A percentile compares a stretch with the other conserved stretches of the same genome.
phyloP scores from a whole-genome alignment of 2,113 vertebrate species.

The Excalfactoria chinensis region DNA sequence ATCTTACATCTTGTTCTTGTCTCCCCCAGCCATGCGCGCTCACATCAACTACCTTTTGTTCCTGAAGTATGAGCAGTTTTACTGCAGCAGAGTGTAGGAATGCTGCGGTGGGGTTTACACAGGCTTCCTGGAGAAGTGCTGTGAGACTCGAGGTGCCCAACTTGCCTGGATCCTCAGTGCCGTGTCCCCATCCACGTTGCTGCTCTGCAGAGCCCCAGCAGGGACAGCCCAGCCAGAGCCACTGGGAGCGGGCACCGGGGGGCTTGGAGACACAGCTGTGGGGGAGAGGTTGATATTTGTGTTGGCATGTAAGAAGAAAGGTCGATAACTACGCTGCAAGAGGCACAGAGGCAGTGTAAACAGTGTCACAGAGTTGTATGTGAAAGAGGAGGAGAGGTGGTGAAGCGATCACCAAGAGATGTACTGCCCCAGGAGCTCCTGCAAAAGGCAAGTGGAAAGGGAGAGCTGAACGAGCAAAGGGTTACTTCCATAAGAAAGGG shows the following conservation, averaged over 20 bases:
- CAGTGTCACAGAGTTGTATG: rapidly evolving
- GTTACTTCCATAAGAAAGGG: not conserved
- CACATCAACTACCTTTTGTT: rapidly evolving
- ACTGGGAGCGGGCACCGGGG: not conserved
- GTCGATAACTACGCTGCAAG: not conserved
- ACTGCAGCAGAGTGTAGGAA: not conserved
- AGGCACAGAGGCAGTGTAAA: not conserved
- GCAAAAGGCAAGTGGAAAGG: not conserved
- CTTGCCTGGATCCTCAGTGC: rapidly evolving
- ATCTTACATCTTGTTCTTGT: not conserved
- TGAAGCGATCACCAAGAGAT: rapidly evolving
- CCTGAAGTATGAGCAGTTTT: not conserved
- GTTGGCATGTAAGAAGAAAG: not conserved
- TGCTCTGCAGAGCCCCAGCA: no score
- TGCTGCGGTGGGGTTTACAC: rapidly evolving
- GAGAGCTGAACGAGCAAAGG: not conserved
- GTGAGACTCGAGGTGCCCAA: not conserved
- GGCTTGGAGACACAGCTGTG: not conserved
- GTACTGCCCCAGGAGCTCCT: not conserved
- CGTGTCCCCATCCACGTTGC: no score
- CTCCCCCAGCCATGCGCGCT: rapidly evolving
- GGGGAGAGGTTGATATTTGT: not conserved
- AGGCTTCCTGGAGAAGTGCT: not conserved
- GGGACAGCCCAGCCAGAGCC: not conserved
- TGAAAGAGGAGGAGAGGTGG: not conserved